Base-by-base conservation (phyloP, 2,797 vertebrate species). In the Periophthalmus magnuspinnatus region DNA sequence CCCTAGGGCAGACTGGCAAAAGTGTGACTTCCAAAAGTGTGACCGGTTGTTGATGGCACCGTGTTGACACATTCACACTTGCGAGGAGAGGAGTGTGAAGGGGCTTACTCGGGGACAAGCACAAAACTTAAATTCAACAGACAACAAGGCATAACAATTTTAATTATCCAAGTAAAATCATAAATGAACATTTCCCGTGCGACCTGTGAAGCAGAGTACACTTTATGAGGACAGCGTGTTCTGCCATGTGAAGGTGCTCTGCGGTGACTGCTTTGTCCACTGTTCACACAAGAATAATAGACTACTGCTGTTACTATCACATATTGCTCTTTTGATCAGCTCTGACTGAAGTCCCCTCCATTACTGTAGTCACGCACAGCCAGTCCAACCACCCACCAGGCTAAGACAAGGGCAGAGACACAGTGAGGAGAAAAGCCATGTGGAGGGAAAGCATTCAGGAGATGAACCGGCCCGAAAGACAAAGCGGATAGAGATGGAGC, bases 281-380 rank as follows among this genome's bases (percentile, higher is more conserved):
- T 45, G 45, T 45, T 45, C 41, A 14, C 41, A 14, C 41, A 45
- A 16, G 45, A 50, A 58, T 59, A 75, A 22, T 69, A 90, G 84
- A 83, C 83, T 71, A 80, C 87, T 82, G 67, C 16, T 52, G 57
- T 70, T 71, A 64, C 54, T 70, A 41, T 41, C 11, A 3, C 58
- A 21, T 2, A 28, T 10, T 0, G 1, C 24, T 60, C 38, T 48
- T 38, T 68, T 68, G 57, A 28, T 32, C 56, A 24, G 57, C 55
- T n/a, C 21, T 47, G 28, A 36, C 41, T 45, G 28, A 74, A n/a
- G 64, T 65, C 72, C 38, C 34, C 66, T 75, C 74, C 48, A 55
- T 81, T 71, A 65, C 65, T 50, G 41, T 3, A 55, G 11, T 57
- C 11, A 10, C 24, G 11, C 24, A 57, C 11, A 28, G 55, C 24